Conservation (phyloP, 2,888 invertebrate genomes). For the Osedax fenrisi region DNA sequence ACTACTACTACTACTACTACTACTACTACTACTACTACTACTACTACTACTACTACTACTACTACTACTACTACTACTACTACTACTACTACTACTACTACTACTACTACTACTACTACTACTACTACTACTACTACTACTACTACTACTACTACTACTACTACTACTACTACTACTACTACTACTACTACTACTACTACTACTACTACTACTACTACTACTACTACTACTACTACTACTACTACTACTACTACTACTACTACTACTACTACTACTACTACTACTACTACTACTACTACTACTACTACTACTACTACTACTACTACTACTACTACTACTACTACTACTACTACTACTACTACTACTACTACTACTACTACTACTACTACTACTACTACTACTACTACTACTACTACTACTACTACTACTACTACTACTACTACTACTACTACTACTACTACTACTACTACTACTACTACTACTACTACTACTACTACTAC, state of each 20-base stretch:
- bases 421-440: not conserved
- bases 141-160: not conserved
- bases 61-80: not conserved
- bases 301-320: not conserved
- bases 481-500: constrained; percentile 20
- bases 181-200: not conserved
- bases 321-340: not conserved
- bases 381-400: not conserved
- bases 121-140: not conserved
- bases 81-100: constrained; percentile 2
- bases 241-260: not conserved
- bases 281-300: not conserved
- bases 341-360: not conserved
- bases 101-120: not conserved
- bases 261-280: not conserved
- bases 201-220: not conserved
- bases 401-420: not conserved
- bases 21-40: not conserved
- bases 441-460: not conserved
- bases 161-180: not conserved
- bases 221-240: not conserved
- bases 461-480: constrained; percentile 26
- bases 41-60: not conserved
- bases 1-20: not conserved
- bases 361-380: not conserved